phyloP scores from a whole-genome alignment of 2,113 vertebrate species.

The Petaurus breviceps region DNA sequence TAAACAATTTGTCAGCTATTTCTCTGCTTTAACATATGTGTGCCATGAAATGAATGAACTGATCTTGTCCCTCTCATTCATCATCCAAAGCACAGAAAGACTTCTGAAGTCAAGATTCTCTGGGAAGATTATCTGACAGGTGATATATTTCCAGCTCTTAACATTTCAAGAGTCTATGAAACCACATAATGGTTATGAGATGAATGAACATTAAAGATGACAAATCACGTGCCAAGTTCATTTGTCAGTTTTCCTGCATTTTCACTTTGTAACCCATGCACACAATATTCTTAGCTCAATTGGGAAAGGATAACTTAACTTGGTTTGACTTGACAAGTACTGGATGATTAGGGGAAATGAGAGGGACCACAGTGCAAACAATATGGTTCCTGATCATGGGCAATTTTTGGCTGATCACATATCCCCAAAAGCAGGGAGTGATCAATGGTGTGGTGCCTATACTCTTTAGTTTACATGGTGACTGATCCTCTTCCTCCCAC shows the following conservation, averaged over 20 bases:
- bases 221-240: slow-evolving; percentile 31
- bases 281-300: slow-evolving; percentile 12
- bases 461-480: neutral
- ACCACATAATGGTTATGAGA: slow-evolving; percentile 13
- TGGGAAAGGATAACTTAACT: neutral
- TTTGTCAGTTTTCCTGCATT: neutral
- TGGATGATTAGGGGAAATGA: neutral
- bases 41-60: slow-evolving; percentile 66
- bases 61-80: slow-evolving; percentile 74
- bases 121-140: slow-evolving; percentile 65
- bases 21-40: slow-evolving; percentile 65
- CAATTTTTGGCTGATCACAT: neutral
- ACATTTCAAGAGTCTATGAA: slow-evolving; percentile 50
- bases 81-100: slow-evolving; percentile 68
- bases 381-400: neutral
- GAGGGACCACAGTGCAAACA: neutral
- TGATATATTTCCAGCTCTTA: slow-evolving; percentile 29
- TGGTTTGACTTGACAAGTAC: slow-evolving; percentile 6
- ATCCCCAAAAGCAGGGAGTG: neutral
- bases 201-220: slow-evolving; percentile 52
- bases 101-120: slow-evolving; percentile 54
- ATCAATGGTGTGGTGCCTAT: neutral
- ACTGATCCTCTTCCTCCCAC: neutral
- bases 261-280: slow-evolving; percentile 12
- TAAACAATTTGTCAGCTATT: slow-evolving; percentile 70